phyloP scores from a whole-genome alignment of 2,888 invertebrate genomes.

The Drymonia ruficornis region DNA sequence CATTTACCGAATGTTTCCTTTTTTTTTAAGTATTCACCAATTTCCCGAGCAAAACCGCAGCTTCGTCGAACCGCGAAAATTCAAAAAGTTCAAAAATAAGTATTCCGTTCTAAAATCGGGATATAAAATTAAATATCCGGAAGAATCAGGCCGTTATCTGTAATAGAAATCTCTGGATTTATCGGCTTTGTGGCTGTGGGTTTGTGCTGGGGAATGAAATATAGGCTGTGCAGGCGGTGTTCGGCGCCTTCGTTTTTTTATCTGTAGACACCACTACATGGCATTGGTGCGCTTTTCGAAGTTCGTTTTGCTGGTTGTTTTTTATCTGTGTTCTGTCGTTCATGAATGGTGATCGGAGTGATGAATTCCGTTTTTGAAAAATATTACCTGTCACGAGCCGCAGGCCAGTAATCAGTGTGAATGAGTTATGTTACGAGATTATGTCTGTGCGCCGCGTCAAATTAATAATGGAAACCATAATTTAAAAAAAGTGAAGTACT shows the following conservation, averaged over 20 bases:
- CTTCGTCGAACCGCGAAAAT: conserved; percentile 28
- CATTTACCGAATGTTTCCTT: background rate
- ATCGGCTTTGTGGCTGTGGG: conserved; percentile 71
- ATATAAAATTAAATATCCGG: conserved; percentile 80
- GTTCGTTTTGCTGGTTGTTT: conserved; percentile 39
- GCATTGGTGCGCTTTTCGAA: conserved; percentile 54
- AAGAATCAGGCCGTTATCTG: conserved; percentile 79
- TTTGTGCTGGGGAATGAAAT: conserved; percentile 72
- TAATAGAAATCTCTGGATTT: conserved; percentile 82
- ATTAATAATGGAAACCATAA: too few relatives aligned
- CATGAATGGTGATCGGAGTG: conserved; percentile 24
- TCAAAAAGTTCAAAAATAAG: conserved; percentile 58
- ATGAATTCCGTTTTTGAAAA: conserved; percentile 12
- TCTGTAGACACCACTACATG: conserved; percentile 46
- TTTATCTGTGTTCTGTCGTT: conserved; percentile 27
- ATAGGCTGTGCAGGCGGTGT: conserved; percentile 62
- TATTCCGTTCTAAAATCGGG: conserved; percentile 55
- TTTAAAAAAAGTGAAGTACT: too few relatives aligned
- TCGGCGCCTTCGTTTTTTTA: conserved; percentile 55
- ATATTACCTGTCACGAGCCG: too few relatives aligned
- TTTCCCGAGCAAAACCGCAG: conserved; percentile 7
- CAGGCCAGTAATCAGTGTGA: too few relatives aligned
- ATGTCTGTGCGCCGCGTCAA: too few relatives aligned
- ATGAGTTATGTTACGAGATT: too few relatives aligned
- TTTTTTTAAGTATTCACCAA: background rate